Percentiles rank a stretch among this genome's conserved stretches.
Conservation (phyloP, 2,797 vertebrate species). For the Lithobates sylvaticus region DNA sequence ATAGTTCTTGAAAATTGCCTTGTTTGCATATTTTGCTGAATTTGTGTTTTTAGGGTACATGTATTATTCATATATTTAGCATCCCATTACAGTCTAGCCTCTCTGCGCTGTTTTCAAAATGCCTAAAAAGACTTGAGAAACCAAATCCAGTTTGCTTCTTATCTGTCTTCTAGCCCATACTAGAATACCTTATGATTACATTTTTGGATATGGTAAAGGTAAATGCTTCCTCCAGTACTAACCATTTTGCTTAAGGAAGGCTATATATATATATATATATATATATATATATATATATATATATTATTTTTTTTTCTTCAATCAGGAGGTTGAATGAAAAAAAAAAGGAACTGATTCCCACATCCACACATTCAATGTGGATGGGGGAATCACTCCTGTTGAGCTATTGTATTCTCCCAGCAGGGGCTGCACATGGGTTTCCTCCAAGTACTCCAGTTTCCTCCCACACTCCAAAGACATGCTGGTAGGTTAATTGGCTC, state of each 20-base stretch:
- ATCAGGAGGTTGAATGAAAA: too few relatives aligned
- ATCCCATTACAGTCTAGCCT: slow-evolving; percentile 26
- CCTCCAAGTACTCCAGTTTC: too few relatives aligned
- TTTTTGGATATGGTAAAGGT: not conserved
- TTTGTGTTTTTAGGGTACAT: slow-evolving; percentile 43
- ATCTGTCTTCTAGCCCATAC: not conserved
- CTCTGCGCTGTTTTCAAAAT: not conserved
- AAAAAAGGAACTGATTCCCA: too few relatives aligned
- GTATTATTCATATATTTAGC: slow-evolving; percentile 55
- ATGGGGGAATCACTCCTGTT: too few relatives aligned
- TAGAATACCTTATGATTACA: not conserved
- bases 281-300: too few relatives aligned
- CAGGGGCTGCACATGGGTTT: too few relatives aligned
- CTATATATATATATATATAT: too few relatives aligned
- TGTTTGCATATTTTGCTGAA: slow-evolving; percentile 56
- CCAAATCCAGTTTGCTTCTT: not conserved
- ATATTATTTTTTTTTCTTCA: too few relatives aligned
- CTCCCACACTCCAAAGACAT: too few relatives aligned
- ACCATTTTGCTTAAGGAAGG: not conserved
- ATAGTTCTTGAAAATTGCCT: slow-evolving; percentile 59
- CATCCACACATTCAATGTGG: too few relatives aligned
- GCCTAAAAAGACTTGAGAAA: not conserved
- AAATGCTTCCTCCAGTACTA: not conserved
- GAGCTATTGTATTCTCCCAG: too few relatives aligned
- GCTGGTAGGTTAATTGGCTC: too few relatives aligned